phyloP scores from a whole-genome alignment of 2,113 vertebrate genomes.

The Axis porcinus region DNA sequence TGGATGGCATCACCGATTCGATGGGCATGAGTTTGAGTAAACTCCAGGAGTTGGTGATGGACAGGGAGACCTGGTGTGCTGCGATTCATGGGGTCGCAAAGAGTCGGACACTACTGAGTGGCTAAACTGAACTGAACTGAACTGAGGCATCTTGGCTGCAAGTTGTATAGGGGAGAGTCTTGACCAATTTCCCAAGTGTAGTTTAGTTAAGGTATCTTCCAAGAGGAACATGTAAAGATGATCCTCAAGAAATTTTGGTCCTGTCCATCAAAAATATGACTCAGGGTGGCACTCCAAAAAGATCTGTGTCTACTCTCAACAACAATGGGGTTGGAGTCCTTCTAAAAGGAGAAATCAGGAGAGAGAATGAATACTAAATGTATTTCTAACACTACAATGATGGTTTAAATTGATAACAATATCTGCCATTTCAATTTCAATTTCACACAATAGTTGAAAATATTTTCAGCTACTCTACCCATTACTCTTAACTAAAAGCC shows the following conservation, averaged over 20 bases:
- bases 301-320: neutral
- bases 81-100: rapidly evolving
- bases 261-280: neutral
- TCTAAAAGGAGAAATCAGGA: neutral
- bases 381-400: neutral
- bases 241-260: neutral
- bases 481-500: neutral
- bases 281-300: neutral
- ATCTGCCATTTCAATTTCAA: neutral
- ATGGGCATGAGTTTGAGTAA: neutral
- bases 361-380: neutral
- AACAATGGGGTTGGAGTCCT: neutral
- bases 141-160: neutral
- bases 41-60: neutral
- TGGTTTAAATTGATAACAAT: neutral
- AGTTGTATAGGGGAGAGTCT: neutral
- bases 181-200: neutral
- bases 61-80: neutral
- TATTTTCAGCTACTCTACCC: neutral
- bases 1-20: neutral
- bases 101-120: rapidly evolving
- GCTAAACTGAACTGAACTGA: neutral
- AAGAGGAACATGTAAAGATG: neutral
- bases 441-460: neutral
- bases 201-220: neutral